These are phyloP conservation scores for Scolopax mira DNA, from an alignment of 2,113 vertebrate species.

Conservation along the genomic window DNA sequence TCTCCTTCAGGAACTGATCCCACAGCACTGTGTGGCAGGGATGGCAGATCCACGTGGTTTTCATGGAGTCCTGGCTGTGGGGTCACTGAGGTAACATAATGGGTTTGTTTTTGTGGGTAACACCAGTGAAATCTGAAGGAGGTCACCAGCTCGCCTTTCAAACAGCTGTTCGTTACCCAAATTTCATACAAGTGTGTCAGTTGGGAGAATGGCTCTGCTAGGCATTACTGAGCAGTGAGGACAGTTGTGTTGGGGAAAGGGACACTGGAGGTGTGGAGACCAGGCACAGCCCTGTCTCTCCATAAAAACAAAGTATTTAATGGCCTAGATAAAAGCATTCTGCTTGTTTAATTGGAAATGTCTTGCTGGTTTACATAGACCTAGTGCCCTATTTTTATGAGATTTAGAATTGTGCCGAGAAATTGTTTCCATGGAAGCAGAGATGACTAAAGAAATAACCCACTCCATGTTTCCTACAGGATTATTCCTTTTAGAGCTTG, in stretches of 20 bases:
- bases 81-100: rapidly evolving
- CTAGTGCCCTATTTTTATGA: conserved; percentile 50
- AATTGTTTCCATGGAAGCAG: conserved; percentile 70
- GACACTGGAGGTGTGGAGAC: background rate
- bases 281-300: too few relatives aligned
- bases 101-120: background rate
- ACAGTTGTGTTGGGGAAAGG: rapidly evolving
- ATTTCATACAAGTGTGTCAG: rapidly evolving
- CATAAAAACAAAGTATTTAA: conserved; percentile 53
- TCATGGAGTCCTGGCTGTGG: background rate
- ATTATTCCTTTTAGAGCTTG: conserved; percentile 20
- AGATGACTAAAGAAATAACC: conserved; percentile 47
- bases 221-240: background rate
- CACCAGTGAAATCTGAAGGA: background rate
- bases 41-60: rapidly evolving
- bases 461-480: conserved; percentile 1
- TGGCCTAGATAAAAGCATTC: conserved; percentile 39
- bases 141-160: background rate
- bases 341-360: conserved; percentile 41
- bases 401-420: conserved; percentile 39
- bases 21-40: rapidly evolving
- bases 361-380: conserved; percentile 59
- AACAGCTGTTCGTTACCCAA: rapidly evolving
- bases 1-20: background rate
- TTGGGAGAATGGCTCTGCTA: background rate